Base-by-base conservation (phyloP, 2,888 invertebrate genomes). In the Polyommatus icarus region DNA sequence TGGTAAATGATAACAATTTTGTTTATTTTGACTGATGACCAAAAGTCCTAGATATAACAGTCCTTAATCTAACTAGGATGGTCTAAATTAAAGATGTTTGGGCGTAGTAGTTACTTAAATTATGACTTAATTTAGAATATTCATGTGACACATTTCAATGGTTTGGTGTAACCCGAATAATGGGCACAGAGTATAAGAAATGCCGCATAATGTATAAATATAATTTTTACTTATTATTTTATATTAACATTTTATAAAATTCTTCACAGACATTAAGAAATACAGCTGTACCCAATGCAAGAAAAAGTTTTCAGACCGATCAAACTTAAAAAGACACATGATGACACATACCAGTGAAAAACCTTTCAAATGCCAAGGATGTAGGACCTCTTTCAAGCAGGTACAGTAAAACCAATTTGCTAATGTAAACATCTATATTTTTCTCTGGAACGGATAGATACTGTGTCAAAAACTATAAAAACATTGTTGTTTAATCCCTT, bases 321-420 rank as follows among this genome's bases (percentile, higher is more conserved):
- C 91, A 0, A 94, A 93, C 80, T 80, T 93, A 57, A 90, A 87
- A 78, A 83, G 92, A 2, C 94, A 94, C 78, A 85, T 89, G 86
- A 78, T 88, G 1, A 82, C 81, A 0, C 94, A 94, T 76, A 87
- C 82, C 4, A 84, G 86, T 2, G 88, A 88, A 76, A 91, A 88
- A 79, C 89, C 89, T 0, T 93, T 85, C 80, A 83, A 84, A 32
- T 94, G 94, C 80, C 77, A 83, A 0, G 89, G 89, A 0, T 94
- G 94, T 77, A 86, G 88, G 1, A 87, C 83, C 50, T 84, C 87
- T 80, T 94, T 88, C 80, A 87, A 85, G 83, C 94, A 94, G 91
- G 93, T 88, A 79, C 1, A 1, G 50, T 54, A 54, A 18, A 54
- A 18, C 18, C 12, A 5, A 54, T 54, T 18, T 54, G 1, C 18